Evolutionary conservation across 2,113 vertebrate genomes (phyloP).

Genomic region (Tautogolabrus adspersus): DNA sequence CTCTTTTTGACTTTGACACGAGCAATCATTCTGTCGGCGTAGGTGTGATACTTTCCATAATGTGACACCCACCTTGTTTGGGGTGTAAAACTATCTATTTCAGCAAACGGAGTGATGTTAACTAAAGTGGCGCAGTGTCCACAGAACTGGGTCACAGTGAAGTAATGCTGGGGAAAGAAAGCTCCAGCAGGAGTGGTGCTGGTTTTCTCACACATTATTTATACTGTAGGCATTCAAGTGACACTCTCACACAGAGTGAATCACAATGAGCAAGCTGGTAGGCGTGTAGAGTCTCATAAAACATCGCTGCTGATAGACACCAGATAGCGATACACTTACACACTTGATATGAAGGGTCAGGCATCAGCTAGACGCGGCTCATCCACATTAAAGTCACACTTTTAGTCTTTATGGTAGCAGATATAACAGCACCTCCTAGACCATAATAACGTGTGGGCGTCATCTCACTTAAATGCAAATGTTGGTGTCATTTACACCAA

Average conservation of each 20-base stretch:
- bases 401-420: not conserved
- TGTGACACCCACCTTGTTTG: conserved; percentile 17
- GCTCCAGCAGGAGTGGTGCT: conserved; percentile 14
- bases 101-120: conserved; percentile 10
- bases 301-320: conserved; percentile 11
- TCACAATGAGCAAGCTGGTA: conserved; percentile 46
- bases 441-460: not conserved
- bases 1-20: conserved; percentile 16
- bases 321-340: not conserved
- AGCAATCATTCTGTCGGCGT: conserved; percentile 19
- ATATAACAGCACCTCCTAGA: not conserved
- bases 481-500: conserved; percentile 19
- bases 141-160: conserved; percentile 61
- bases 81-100: not conserved
- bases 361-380: not conserved
- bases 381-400: not conserved
- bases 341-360: not conserved
- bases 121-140: conserved; percentile 47
- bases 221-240: conserved; percentile 55
- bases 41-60: conserved; percentile 4
- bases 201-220: conserved; percentile 53
- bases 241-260: conserved; percentile 45
- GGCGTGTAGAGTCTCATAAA: conserved; percentile 47
- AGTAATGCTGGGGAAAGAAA: conserved; percentile 39
- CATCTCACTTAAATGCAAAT: conserved; percentile 7